Evolutionary conservation across 2,888 invertebrate species (phyloP).

Genomic region (Sarcophaga subvicina): DNA sequence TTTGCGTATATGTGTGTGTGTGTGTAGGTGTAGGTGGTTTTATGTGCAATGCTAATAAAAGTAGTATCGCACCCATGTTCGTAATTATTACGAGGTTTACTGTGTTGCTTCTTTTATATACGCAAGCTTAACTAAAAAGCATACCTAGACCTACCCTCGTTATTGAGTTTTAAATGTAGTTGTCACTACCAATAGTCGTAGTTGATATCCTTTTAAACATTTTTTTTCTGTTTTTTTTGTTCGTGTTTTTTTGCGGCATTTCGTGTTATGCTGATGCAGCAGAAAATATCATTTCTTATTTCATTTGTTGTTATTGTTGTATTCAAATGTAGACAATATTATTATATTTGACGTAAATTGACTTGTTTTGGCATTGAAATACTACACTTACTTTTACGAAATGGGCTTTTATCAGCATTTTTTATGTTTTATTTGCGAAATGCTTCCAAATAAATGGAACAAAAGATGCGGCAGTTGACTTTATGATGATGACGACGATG

Average conservation of each 20-base stretch:
- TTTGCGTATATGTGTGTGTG: constrained; percentile 1
- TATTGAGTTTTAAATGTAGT: not conserved
- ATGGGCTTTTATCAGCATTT: constrained; percentile 59
- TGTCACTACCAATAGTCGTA: not conserved
- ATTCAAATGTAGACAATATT: constrained; percentile 43
- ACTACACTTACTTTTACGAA: constrained; percentile 42
- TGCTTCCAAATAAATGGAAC: not conserved
- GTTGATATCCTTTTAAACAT: constrained; percentile 29
- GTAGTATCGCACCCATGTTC: constrained; percentile 8
- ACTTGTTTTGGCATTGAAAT: constrained; percentile 68
- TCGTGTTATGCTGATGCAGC: constrained; percentile 58
- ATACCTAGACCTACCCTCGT: not conserved
- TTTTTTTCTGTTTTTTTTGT: not conserved
- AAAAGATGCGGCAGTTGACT: constrained; percentile 34
- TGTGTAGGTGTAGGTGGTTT: not conserved
- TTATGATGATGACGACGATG: constrained; percentile 30
- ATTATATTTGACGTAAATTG: constrained; percentile 62
- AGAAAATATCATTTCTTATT: constrained; percentile 44
- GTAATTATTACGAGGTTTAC: not conserved
- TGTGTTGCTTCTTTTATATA: not conserved
- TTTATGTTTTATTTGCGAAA: constrained; percentile 16
- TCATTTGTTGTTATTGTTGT: constrained; percentile 8
- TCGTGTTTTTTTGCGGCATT: constrained; percentile 6
- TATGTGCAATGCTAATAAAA: constrained; percentile 5
- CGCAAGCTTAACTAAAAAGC: not conserved